Evolutionary conservation across 2,888 invertebrate species (phyloP), one percentile per base, ranked within the genome.

Genomic region (Hermaeophaga mercurialis): DNA sequence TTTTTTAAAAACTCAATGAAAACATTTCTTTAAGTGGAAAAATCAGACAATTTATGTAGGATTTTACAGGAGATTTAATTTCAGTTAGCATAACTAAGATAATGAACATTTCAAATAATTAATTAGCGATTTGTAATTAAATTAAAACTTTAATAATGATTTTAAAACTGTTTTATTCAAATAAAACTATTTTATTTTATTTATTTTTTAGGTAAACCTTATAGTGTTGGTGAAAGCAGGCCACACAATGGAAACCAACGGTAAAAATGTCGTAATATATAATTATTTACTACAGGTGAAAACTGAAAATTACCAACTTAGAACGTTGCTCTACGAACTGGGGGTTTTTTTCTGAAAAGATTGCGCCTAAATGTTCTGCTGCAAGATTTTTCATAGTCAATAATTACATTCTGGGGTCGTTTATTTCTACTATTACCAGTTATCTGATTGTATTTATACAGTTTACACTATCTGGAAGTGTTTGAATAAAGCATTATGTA

Each of bases 401-500:
- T 28, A 44, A 44, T n/a, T 15, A 14, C 6, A 28, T 28, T 28
- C 11, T 44, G 2, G 28, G 28, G 9, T 28, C 44, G 15, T 44
- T 44, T 9, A 28, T 44, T 15, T 44, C 44, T 1, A 15, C 17
- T 5, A 44, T 44, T 3, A 31, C 44, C 5, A 44, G 15, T 28
- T 44, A 28, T 3, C 28, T 44, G 11, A 28, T 44, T 44, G 28
- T 44, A 4, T 44, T 26, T 12, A 44, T 44, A 8, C 44, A 44
- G 15, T 44, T 44, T 44, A 44, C n/a, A n/a, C n/a, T n/a, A n/a
- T n/a, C n/a, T n/a, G n/a, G n/a, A n/a, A n/a, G n/a, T n/a, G n/a
- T n/a, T n/a, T n/a, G n/a, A n/a, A n/a, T n/a, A n/a, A n/a, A n/a
- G n/a, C n/a, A n/a, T n/a, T n/a, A n/a, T n/a, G n/a, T n/a, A n/a